phyloP scores from a whole-genome alignment of 2,888 invertebrate species.

The Exocentrus adspersus region DNA sequence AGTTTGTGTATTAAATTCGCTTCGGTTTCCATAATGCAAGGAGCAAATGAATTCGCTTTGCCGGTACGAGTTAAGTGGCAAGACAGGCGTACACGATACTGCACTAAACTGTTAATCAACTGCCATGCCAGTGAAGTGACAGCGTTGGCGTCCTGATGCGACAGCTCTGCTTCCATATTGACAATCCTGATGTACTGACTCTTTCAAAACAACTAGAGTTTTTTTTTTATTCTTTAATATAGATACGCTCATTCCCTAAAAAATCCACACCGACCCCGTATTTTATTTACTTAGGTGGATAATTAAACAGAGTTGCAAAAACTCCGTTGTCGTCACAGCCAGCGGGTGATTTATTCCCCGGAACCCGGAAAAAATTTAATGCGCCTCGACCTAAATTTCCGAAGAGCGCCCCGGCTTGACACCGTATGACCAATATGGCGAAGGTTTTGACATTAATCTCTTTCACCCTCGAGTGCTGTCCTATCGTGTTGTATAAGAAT shows the following conservation, averaged over 20 bases:
- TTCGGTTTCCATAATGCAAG: not conserved
- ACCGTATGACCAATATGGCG: constrained; percentile 24
- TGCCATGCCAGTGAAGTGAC: not conserved
- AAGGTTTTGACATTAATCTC: constrained; percentile 25
- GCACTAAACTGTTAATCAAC: constrained; percentile 9
- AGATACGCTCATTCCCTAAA: too few species aligned
- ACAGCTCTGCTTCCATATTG: not conserved
- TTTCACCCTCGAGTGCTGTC: constrained; percentile 26
- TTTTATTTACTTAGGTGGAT: not conserved
- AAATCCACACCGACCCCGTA: too few species aligned
- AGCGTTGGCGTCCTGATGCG: not conserved
- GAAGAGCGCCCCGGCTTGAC: constrained; percentile 15
- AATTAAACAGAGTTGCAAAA: not conserved
- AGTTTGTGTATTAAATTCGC: not conserved
- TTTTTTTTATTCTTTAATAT: too few species aligned
- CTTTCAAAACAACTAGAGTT: too few species aligned
- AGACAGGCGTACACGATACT: not conserved
- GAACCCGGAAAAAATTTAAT: constrained; percentile 22
- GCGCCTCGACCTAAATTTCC: constrained; percentile 25
- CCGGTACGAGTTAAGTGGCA: not conserved
- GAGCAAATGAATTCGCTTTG: constrained; percentile 5
- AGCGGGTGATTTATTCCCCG: constrained; percentile 15
- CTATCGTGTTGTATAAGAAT: constrained; percentile 26
- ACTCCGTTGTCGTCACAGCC: not conserved
- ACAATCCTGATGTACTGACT: not conserved